Percentiles rank a stretch among this genome's conserved stretches.
phyloP scores from a whole-genome alignment of 2,113 vertebrate genomes.

The Plecturocebus donacophilus region DNA sequence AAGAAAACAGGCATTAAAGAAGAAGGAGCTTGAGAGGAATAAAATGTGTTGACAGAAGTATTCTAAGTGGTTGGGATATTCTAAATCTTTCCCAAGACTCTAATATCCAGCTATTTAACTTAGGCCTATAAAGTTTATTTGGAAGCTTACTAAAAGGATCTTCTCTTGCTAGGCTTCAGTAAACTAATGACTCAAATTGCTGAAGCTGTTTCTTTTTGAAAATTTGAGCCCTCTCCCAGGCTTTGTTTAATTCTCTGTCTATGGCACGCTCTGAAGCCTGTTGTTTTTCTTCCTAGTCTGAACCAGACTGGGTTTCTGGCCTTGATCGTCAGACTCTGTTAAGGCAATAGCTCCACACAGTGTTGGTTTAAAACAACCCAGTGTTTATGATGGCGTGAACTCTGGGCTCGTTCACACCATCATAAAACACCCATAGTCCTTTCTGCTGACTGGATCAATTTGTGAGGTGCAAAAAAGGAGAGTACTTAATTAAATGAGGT shows the following conservation, averaged over 20 bases:
- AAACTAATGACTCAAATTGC: slow-evolving; percentile 33
- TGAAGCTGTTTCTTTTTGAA: background rate
- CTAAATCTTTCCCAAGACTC: background rate
- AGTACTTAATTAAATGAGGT: background rate
- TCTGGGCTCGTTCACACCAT: background rate
- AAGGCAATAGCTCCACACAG: slow-evolving; percentile 74
- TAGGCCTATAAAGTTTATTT: slow-evolving; percentile 1
- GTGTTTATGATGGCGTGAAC: background rate
- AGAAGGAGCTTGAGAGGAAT: background rate
- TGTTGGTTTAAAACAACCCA: background rate
- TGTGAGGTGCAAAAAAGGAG: background rate
- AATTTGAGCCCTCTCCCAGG: background rate
- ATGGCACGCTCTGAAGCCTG: background rate
- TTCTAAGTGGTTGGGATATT: background rate
- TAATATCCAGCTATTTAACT: slow-evolving; percentile 2
- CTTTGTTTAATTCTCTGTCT: background rate
- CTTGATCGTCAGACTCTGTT: slow-evolving; percentile 8
- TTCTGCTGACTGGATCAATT: background rate
- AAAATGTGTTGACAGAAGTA: background rate
- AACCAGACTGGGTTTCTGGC: slow-evolving; percentile 1
- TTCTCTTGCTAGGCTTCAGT: background rate
- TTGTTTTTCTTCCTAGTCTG: background rate
- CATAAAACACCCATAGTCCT: background rate
- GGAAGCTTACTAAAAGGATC: slow-evolving; percentile 32
- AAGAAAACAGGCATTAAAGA: background rate